A percentile compares a stretch with the other conserved stretches of the same genome.
Conservation (phyloP, 2,888 invertebrate genomes). For the Masnerella sp. region DNA sequence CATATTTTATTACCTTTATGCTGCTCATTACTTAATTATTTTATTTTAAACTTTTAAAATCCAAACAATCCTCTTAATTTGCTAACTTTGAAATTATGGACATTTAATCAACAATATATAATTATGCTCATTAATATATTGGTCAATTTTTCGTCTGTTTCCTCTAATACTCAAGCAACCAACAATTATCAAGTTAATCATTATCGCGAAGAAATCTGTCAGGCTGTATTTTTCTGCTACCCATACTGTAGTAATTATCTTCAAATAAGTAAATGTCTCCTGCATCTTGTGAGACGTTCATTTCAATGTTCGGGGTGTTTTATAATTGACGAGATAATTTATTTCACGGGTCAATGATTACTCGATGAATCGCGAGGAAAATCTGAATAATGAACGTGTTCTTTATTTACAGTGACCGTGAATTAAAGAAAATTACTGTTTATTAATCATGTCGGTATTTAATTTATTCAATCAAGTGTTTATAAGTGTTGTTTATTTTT, state of each 20-base stretch:
- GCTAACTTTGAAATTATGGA: too few relatives aligned
- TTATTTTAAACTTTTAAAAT: too few relatives aligned
- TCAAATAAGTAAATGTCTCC: constrained; percentile 9
- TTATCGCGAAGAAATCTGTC: constrained; percentile 5
- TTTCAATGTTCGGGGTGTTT: constrained; percentile 34
- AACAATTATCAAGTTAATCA: neutral
- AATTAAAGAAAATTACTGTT: neutral
- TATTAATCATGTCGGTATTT: neutral
- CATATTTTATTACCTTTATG: too few relatives aligned
- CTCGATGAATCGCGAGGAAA: constrained; percentile 27
- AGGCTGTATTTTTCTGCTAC: constrained; percentile 13
- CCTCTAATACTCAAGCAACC: too few relatives aligned
- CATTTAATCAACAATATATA: too few relatives aligned
- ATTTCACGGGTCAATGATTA: constrained; percentile 32
- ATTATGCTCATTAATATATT: too few relatives aligned
- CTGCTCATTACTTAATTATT: too few relatives aligned
- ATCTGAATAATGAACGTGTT: neutral
- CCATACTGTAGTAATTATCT: constrained; percentile 25
- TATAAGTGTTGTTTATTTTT: too few relatives aligned
- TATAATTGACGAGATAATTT: constrained; percentile 53
- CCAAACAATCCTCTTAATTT: too few relatives aligned
- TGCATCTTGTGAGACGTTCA: constrained; percentile 15
- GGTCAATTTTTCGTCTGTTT: too few relatives aligned
- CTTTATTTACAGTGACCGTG: constrained; percentile 9
- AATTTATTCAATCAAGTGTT: too few relatives aligned